phyloP scores from a whole-genome alignment of 2,113 vertebrate genomes.

The Oreocharis arfaki region DNA sequence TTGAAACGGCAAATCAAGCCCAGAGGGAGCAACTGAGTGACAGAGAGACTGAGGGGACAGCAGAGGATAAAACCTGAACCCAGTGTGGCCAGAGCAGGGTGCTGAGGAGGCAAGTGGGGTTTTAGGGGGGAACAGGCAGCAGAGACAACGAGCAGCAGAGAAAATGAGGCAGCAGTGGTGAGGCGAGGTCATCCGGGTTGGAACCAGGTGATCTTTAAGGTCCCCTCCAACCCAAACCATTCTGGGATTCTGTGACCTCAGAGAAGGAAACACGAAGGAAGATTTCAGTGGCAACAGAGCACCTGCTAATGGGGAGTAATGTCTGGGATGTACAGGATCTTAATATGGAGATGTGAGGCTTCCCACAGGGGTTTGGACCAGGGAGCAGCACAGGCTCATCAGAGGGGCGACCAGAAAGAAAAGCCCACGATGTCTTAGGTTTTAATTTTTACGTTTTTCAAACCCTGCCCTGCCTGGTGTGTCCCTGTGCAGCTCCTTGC shows the following conservation, averaged over 20 bases:
- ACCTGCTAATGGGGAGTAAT: background rate
- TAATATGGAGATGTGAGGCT: rapidly evolving
- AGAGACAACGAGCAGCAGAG: background rate
- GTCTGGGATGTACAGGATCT: background rate
- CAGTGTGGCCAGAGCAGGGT: background rate
- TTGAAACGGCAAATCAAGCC: background rate
- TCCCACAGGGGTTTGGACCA: background rate
- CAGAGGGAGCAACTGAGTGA: background rate
- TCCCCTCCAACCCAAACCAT: background rate
- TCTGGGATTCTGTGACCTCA: too few species aligned
- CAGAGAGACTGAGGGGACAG: background rate
- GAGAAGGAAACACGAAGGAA: background rate
- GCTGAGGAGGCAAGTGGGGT: background rate
- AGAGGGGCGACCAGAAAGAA: background rate
- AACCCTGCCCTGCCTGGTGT: too few species aligned
- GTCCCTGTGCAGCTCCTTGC: too few species aligned
- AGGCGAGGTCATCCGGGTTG: background rate
- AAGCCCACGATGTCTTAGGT: too few species aligned
- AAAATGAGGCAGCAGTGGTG: background rate
- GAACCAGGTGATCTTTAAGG: background rate
- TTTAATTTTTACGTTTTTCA: too few species aligned
- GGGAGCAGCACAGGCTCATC: background rate
- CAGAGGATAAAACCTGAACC: background rate
- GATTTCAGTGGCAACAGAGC: background rate
- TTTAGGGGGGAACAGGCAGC: background rate